A percentile compares a stretch with the other conserved stretches of the same genome.
Evolutionary conservation across 2,888 invertebrate genomes (phyloP).

Genomic region (Macropis europaea): DNA sequence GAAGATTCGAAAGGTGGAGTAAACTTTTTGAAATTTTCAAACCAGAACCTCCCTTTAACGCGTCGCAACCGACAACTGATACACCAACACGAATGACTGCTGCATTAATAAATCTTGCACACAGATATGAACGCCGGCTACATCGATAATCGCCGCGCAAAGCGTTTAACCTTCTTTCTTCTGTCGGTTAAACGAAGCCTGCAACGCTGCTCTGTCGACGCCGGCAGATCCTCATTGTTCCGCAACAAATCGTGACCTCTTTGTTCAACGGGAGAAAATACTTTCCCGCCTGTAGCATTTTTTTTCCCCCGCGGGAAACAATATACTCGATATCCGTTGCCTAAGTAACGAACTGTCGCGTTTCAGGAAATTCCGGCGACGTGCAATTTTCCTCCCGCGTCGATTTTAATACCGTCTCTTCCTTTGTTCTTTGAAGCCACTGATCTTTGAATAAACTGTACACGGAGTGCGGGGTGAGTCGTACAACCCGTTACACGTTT

Average conservation of each 20-base stretch:
- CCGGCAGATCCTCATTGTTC: conserved; percentile 53
- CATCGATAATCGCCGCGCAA: conserved; percentile 37
- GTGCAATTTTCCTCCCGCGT: background rate
- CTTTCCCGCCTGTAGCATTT: conserved; percentile 36
- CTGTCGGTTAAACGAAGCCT: conserved; percentile 48
- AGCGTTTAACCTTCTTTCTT: conserved; percentile 51
- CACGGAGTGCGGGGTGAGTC: too few relatives aligned
- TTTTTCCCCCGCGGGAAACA: conserved; percentile 28
- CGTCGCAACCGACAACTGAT: too few relatives aligned
- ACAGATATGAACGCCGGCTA: conserved; percentile 4
- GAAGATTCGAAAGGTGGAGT: too few relatives aligned
- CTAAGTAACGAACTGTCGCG: conserved; percentile 6
- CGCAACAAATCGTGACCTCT: conserved; percentile 59
- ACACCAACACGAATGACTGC: too few relatives aligned
- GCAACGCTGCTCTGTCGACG: conserved; percentile 30
- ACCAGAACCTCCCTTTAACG: too few relatives aligned
- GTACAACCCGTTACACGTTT: too few relatives aligned
- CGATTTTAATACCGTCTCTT: too few relatives aligned
- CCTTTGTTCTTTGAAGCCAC: too few relatives aligned
- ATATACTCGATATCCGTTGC: conserved; percentile 28
- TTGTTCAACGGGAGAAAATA: conserved; percentile 45
- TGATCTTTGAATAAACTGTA: too few relatives aligned
- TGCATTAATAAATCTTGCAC: too few relatives aligned
- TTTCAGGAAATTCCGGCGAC: background rate
- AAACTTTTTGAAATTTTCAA: background rate